Evolutionary conservation across 2,113 vertebrate genomes (phyloP).

Genomic region (Thinocorus orbignyianus): DNA sequence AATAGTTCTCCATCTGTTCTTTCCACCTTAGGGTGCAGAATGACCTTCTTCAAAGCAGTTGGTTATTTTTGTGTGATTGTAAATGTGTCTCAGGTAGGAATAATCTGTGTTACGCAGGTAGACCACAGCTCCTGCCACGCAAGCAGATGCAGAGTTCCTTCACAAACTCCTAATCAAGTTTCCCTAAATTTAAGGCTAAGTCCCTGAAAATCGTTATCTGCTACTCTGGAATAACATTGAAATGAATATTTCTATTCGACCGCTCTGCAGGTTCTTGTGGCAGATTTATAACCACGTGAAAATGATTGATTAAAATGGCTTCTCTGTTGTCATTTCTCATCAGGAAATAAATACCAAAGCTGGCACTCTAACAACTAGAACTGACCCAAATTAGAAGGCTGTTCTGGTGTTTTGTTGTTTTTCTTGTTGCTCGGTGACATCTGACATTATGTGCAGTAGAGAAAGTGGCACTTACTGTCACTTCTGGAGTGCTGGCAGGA

Average conservation of each 20-base stretch:
- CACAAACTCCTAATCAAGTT: background rate
- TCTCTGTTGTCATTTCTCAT: background rate
- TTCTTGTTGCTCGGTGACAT: background rate
- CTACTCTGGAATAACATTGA: background rate
- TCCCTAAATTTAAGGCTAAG: background rate
- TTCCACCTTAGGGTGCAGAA: background rate
- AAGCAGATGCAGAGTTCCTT: background rate
- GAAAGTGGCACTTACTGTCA: background rate
- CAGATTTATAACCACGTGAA: background rate
- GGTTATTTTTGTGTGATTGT: background rate
- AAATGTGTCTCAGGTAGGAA: background rate
- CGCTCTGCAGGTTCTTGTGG: background rate
- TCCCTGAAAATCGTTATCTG: background rate
- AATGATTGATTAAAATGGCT: background rate
- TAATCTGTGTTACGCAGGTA: background rate
- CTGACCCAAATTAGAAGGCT: background rate
- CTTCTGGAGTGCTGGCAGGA: background rate
- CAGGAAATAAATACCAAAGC: background rate
- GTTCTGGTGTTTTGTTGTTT: background rate
- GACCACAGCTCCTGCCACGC: background rate
- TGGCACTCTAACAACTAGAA: background rate
- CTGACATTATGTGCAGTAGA: background rate
- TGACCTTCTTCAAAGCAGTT: background rate
- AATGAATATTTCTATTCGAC: background rate
- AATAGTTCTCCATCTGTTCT: slow-evolving; percentile 28